Conservation (phyloP, 2,888 invertebrate genomes). For the Pseudococcus longispinus region DNA sequence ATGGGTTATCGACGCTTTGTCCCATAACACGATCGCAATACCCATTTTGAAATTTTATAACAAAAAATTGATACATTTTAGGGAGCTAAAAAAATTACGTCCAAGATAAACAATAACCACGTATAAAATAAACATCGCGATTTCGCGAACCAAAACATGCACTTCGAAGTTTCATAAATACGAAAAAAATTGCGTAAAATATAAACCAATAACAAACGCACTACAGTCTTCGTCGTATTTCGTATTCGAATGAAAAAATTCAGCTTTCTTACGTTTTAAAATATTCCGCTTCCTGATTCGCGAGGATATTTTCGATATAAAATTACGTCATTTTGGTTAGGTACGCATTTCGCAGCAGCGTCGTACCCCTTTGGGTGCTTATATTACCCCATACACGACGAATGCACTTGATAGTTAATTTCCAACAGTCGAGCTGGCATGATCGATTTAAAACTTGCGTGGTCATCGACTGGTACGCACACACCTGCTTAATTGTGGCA, state of each 20-base stretch:
- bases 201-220: neutral
- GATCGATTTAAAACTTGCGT: constrained; percentile 53
- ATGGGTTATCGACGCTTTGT: neutral
- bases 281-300: neutral
- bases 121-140: neutral
- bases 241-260: too few species aligned
- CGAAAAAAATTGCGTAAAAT: neutral
- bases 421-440: constrained; percentile 48
- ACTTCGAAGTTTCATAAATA: neutral
- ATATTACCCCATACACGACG: neutral
- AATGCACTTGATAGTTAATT: constrained; percentile 50
- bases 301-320: neutral
- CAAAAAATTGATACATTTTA: neutral
- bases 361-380: neutral
- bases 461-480: constrained; percentile 56
- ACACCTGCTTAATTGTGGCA: constrained; percentile 53
- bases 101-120: neutral
- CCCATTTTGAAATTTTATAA: neutral
- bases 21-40: neutral
- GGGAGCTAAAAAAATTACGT: neutral
- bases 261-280: neutral
- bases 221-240: neutral
- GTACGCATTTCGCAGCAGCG: neutral
- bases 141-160: neutral
- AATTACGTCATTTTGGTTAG: neutral